These are phyloP conservation scores for Zoanthus sociatus DNA, from an alignment of 92 coral and sea anemone species.

Conservation along the genomic window DNA sequence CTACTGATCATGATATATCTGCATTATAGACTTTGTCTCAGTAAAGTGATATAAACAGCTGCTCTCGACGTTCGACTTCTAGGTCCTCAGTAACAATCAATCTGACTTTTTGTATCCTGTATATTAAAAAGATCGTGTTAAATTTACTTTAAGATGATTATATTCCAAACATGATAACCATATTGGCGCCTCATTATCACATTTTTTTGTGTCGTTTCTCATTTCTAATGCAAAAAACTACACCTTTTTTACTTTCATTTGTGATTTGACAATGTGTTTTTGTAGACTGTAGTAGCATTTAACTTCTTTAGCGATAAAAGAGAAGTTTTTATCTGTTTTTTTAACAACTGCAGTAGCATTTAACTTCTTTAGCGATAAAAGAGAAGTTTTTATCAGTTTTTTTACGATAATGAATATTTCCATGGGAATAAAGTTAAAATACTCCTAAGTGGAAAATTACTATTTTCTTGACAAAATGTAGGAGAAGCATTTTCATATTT, in stretches of 20 bases:
- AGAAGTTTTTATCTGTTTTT: background rate
- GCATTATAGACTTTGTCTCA: too few relatives aligned
- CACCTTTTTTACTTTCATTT: background rate
- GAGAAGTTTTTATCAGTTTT: background rate
- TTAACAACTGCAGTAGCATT: background rate
- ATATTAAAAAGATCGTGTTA: background rate
- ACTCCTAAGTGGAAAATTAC: background rate
- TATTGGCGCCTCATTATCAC: conserved; percentile 4
- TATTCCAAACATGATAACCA: conserved; percentile 15
- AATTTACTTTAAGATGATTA: background rate
- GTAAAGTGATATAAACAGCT: too few relatives aligned
- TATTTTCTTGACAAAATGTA: background rate
- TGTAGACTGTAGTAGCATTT: background rate
- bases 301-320: background rate
- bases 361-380: background rate
- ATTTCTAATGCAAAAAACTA: background rate
- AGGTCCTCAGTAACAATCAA: background rate
- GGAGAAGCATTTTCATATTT: too few relatives aligned
- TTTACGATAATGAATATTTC: background rate
- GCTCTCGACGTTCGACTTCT: background rate
- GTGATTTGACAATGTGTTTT: background rate
- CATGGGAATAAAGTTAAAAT: background rate
- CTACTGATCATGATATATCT: too few relatives aligned
- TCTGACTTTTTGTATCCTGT: background rate
- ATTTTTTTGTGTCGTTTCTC: background rate